These are phyloP conservation scores for Pristionchus arcanus DNA, from an alignment of 2,888 invertebrate genomes.

Conservation along the genomic window DNA sequence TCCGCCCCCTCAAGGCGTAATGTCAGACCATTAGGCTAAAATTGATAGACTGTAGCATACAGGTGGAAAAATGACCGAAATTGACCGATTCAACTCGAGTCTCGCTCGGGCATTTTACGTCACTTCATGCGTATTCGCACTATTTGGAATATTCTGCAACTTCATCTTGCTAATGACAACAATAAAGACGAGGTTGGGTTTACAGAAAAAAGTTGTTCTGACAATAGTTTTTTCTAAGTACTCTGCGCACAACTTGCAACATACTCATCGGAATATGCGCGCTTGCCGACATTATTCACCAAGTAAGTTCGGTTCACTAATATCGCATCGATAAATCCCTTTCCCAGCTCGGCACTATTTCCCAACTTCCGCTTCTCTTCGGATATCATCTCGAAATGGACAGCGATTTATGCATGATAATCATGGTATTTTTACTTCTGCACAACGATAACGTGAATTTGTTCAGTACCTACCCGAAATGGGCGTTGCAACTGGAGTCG, in stretches of 20 bases:
- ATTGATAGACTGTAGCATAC: too few relatives aligned
- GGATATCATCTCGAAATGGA: not conserved
- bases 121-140: too few relatives aligned
- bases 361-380: not conserved
- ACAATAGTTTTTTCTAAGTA: not conserved
- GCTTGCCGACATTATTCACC: not conserved
- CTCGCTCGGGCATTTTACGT: too few relatives aligned
- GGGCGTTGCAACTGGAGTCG: not conserved
- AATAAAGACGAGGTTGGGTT: too few relatives aligned
- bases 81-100: too few relatives aligned
- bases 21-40: too few relatives aligned
- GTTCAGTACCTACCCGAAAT: constrained; percentile 9
- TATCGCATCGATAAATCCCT: not conserved
- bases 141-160: too few relatives aligned
- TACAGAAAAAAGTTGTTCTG: too few relatives aligned
- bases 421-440: not conserved
- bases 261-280: not conserved
- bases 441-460: not conserved
- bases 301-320: not conserved
- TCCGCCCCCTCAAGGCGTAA: too few relatives aligned
- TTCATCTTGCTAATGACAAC: too few relatives aligned
- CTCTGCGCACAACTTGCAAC: not conserved
- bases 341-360: not conserved
- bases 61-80: too few relatives aligned
- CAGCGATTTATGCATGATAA: not conserved